Base-by-base conservation (phyloP, 2,888 invertebrate species). In the Thyatira batis region DNA sequence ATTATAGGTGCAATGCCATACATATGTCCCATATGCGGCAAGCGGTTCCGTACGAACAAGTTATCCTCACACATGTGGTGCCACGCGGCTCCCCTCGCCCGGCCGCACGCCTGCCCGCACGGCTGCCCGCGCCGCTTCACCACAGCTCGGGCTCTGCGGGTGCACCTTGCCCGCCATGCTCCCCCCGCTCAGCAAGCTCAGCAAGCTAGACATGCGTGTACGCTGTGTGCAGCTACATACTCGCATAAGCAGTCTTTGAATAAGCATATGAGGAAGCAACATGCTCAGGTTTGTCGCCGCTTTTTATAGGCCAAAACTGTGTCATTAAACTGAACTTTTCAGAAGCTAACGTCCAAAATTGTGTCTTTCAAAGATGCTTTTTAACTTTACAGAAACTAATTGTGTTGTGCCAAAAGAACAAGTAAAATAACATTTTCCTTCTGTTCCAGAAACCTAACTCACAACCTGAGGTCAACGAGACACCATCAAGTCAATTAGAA, bases 41-140 rank as follows among this genome's bases (percentile, higher is more conserved):
- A 73, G 58, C 80, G 73, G 20, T 89, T 88, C 78, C 74, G 83
- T 0, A 87, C 84, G 6, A 88, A 89, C 82, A 89, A 87, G 73
- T 67, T 89, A 51, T 61, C 82, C 0, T 74, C 70, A n/a, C 89
- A 89, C 75, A 58, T 82, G 73, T 57, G 68, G 44, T 63, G 72
- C 27, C 84, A 81, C 73, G 54, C 65, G 20, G 60, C 65, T 6
- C 53, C 61, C 45, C 63, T 60, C 39, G 62, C 61, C 51, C 71
- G 71, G 25, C 61, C 67, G 49, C 69, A 61, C 60, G 56, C 64
- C 17, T 71, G 30, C 59, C 63, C 65, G 79, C 71, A 17, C 50
- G 51, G 56, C 59, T 49, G 58, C 69, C 58, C 63, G 53, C 61
- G 50, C 57, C 61, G 54, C 68, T 60, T 23, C 11, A 44, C 17